A percentile compares a stretch with the other conserved stretches of the same genome.
These are phyloP conservation scores for Oenanthe melanoleuca DNA, from an alignment of 2,113 vertebrate species.

Conservation along the genomic window DNA sequence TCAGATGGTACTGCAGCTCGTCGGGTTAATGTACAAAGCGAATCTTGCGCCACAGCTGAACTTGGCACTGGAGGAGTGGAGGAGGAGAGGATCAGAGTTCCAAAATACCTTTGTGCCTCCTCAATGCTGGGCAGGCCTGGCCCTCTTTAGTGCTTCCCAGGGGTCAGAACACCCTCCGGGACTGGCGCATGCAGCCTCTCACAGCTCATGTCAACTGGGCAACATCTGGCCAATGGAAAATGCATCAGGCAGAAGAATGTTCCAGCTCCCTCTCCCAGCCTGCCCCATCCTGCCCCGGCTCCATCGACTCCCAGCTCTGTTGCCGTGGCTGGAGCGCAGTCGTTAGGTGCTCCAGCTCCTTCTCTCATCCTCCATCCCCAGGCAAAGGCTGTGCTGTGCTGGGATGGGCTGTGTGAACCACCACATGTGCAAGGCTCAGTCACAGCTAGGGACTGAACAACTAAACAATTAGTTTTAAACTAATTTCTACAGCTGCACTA, in stretches of 20 bases:
- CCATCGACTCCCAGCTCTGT: accelerated
- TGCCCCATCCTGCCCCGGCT: background rate
- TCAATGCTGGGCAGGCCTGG: constrained; percentile 18
- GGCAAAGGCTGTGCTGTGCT: background rate
- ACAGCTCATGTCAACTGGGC: constrained; percentile 4
- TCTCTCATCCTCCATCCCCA: background rate
- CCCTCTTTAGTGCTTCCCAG: constrained; percentile 51
- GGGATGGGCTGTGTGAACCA: background rate
- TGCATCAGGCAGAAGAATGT: constrained; percentile 29
- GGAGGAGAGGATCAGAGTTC: background rate
- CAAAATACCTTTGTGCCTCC: constrained; percentile 59
- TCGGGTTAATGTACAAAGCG: background rate
- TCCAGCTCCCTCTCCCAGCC: background rate
- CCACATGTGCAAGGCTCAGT: background rate
- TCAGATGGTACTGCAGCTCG: constrained; percentile 43
- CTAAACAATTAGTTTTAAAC: background rate
- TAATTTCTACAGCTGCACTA: background rate
- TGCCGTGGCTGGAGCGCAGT: accelerated
- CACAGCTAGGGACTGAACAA: background rate
- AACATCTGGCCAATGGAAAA: constrained; percentile 61
- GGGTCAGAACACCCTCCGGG: constrained; percentile 56
- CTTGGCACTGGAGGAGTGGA: constrained; percentile 6
- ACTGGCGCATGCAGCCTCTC: background rate
- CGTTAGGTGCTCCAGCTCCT: background rate
- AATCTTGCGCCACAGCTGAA: constrained; percentile 37